phyloP scores from a whole-genome alignment of 2,797 vertebrate genomes.

The Antrozous pallidus region DNA sequence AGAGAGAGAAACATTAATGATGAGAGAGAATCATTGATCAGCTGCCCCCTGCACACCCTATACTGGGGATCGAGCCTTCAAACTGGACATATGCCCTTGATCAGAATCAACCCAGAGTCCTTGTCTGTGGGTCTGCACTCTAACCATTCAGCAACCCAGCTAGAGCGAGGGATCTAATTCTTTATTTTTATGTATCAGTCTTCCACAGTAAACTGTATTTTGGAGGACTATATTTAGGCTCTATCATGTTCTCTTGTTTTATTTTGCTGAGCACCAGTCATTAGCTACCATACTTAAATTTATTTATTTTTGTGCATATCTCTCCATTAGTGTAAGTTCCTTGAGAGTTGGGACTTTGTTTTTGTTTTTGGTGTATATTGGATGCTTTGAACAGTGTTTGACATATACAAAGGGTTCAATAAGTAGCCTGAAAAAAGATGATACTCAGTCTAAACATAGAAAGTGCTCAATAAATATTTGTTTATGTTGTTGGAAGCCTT shows the following conservation, averaged over 20 bases:
- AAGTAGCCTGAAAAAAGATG: not conserved
- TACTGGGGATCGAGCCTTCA: too few species aligned
- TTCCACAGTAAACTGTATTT: constrained; percentile 32
- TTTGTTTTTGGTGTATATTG: not conserved
- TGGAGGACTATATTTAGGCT: not conserved
- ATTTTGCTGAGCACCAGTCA: constrained; percentile 11
- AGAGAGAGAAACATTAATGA: not conserved
- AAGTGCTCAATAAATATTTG: not conserved
- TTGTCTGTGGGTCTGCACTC: too few species aligned
- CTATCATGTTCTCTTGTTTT: constrained; percentile 18
- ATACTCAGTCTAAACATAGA: not conserved
- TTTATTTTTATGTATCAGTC: constrained; percentile 2
- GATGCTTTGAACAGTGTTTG: not conserved
- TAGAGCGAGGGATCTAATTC: not conserved
- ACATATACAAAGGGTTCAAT: not conserved
- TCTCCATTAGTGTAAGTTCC: not conserved
- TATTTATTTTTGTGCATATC: not conserved
- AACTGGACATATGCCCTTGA: not conserved
- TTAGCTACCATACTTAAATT: not conserved
- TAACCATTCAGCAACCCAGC: too few species aligned
- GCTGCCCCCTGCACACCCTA: too few species aligned
- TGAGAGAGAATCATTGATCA: too few species aligned
- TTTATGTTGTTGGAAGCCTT: not conserved
- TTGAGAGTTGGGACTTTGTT: constrained; percentile 9
- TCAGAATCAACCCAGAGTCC: not conserved